A percentile compares a stretch with the other conserved stretches of the same genome.
Evolutionary conservation across 2,113 vertebrate genomes (phyloP).

Genomic region (Motacilla tschutschensis): DNA sequence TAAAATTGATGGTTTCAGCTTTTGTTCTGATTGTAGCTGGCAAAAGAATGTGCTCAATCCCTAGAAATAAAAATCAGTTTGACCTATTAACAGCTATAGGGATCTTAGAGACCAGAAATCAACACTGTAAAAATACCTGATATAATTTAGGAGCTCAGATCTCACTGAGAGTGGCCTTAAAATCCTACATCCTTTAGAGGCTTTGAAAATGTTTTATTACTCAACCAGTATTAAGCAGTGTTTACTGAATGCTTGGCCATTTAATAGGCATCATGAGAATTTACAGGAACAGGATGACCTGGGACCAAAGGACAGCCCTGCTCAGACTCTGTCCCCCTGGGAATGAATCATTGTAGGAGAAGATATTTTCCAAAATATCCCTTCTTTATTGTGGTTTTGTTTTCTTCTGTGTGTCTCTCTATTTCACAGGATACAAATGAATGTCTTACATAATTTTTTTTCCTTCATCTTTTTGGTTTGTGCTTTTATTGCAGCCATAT

Average conservation of each 20-base stretch:
- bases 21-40: not conserved
- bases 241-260: not conserved
- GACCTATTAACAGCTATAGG: not conserved
- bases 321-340: not conserved
- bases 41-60: not conserved
- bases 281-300: not conserved
- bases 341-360: not conserved
- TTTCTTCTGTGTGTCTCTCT: not conserved
- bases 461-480: not conserved
- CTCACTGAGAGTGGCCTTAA: not conserved
- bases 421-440: not conserved
- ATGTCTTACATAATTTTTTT: not conserved
- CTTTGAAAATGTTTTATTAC: conserved; percentile 15
- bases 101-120: not conserved
- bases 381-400: not conserved
- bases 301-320: not conserved
- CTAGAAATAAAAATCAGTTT: conserved; percentile 8
- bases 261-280: not conserved
- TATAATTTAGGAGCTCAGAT: not conserved
- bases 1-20: not conserved
- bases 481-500: conserved; percentile 6
- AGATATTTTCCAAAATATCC: not conserved
- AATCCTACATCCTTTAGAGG: not conserved
- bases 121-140: not conserved
- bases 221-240: not conserved